Evolutionary conservation across 2,888 invertebrate species (phyloP).

Genomic region (Pantelozetes paolii): DNA sequence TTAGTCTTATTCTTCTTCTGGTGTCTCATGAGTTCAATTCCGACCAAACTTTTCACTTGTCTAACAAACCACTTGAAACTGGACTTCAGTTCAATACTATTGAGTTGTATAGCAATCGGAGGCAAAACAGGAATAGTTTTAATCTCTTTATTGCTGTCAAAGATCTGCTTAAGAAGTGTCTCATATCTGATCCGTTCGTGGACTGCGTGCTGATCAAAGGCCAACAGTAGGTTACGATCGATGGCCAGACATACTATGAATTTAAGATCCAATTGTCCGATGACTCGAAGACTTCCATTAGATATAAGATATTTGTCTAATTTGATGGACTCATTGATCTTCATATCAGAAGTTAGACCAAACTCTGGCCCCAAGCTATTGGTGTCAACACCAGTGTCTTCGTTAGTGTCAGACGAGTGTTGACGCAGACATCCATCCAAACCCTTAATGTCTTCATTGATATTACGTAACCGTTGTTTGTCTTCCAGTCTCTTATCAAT

Average conservation of each 20-base stretch:
- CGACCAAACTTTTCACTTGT: conserved; percentile 3
- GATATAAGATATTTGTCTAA: conserved; percentile 22
- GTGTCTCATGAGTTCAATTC: not conserved
- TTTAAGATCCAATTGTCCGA: conserved; percentile 69
- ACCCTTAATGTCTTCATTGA: not conserved
- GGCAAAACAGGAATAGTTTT: conserved; percentile 17
- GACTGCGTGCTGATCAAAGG: conserved; percentile 83
- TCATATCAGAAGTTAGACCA: not conserved
- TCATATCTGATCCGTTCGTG: conserved; percentile 78
- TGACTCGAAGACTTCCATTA: conserved; percentile 55
- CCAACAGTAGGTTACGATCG: conserved; percentile 54
- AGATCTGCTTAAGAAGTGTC: conserved; percentile 56
- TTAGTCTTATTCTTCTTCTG: not conserved
- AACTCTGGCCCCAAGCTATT: not conserved
- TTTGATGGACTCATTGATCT: conserved; percentile 5
- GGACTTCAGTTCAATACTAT: not conserved
- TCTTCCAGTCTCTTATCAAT: not conserved
- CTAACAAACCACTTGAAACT: not conserved
- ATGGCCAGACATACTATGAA: conserved; percentile 49
- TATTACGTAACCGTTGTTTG: not conserved
- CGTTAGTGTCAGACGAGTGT: not conserved
- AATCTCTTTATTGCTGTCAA: not conserved
- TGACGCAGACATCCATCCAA: conserved; percentile 6
- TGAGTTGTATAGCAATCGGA: conserved; percentile 15
- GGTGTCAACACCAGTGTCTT: not conserved